A percentile compares a stretch with the other conserved stretches of the same genome.
phyloP scores from a whole-genome alignment of 1,140 invertebrate species.

The Aradophagus sp. region DNA sequence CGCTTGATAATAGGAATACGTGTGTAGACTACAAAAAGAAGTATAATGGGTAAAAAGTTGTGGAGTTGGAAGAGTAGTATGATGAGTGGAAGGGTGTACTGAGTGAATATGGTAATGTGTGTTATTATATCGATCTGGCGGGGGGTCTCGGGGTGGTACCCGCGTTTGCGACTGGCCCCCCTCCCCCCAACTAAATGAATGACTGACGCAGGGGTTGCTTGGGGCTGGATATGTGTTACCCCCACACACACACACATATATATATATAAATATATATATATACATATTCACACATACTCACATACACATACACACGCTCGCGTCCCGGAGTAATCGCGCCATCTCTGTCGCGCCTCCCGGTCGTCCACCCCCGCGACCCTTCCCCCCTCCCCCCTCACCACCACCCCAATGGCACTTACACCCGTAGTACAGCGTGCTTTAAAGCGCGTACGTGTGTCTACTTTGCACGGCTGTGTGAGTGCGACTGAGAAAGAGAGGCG shows the following conservation, averaged over 20 bases:
- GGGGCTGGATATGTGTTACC: conserved; percentile 47
- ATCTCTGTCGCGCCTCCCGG: conserved; percentile 20
- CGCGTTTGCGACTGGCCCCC: conserved; percentile 45
- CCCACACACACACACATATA: too few species aligned
- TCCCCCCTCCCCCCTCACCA: too few species aligned
- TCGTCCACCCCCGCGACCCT: not conserved
- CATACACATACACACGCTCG: conserved; percentile 37
- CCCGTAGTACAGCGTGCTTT: conserved; percentile 8
- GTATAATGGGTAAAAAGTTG: too few species aligned
- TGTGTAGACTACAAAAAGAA: too few species aligned
- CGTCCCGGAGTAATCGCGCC: conserved; percentile 29
- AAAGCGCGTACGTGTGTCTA: conserved; percentile 18
- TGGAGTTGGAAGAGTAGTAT: too few species aligned
- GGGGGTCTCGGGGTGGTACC: conserved; percentile 41
- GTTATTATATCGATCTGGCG: conserved; percentile 49
- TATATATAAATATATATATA: too few species aligned
- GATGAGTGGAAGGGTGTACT: too few species aligned
- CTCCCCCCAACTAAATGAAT: conserved; percentile 71
- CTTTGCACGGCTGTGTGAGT: conserved; percentile 33
- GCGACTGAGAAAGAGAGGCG: conserved; percentile 17
- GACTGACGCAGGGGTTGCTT: conserved; percentile 71
- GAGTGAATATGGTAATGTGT: too few species aligned
- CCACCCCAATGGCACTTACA: conserved; percentile 32
- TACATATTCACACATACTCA: too few species aligned
- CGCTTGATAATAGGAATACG: too few species aligned